Evolutionary conservation across 37 sponge, comb jelly and placozoan genomes (phyloP).

Genomic region (Axinella damicornis): DNA sequence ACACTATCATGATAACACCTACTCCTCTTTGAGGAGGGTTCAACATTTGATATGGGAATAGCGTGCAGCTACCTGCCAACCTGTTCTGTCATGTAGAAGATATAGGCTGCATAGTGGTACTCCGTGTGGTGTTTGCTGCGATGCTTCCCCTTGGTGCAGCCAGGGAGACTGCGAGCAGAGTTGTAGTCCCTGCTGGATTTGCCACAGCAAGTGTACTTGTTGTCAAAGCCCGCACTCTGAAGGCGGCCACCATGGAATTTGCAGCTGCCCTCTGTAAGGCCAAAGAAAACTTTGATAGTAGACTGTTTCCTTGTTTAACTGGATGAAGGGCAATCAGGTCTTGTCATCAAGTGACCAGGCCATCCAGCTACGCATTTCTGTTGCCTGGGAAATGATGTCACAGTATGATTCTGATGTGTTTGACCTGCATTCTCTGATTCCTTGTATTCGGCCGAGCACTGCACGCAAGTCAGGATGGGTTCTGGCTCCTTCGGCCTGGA

Average conservation of each 20-base stretch:
- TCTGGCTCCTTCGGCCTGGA: slow-evolving; percentile 62
- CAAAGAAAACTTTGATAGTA: no score
- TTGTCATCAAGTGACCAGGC: no score
- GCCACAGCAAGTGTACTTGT: slow-evolving; percentile 62
- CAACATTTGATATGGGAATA: not conserved
- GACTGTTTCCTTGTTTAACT: no score
- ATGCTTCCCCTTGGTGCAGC: slow-evolving; percentile 81
- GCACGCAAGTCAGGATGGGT: slow-evolving; percentile 78
- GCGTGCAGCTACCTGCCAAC: not conserved
- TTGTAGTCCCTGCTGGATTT: slow-evolving; percentile 21
- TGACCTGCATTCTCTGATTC: slow-evolving; percentile 76
- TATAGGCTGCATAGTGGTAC: slow-evolving; percentile 61
- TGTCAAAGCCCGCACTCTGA: slow-evolving; percentile 34
- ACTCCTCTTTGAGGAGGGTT: no score
- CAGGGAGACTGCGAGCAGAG: slow-evolving; percentile 9
- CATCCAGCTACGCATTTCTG: no score
- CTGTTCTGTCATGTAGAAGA: slow-evolving; percentile 59
- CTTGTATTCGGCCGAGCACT: slow-evolving; percentile 72
- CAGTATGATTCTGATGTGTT: no score
- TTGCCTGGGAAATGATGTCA: no score
- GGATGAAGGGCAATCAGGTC: no score
- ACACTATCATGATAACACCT: no score
- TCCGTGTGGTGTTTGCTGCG: slow-evolving; percentile 66
- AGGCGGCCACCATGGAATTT: slow-evolving; percentile 54
- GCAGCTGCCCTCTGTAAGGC: slow-evolving; percentile 49